Percentiles rank a stretch among this genome's conserved stretches.
phyloP scores from a whole-genome alignment of 1,140 invertebrate genomes.

The Calosoma granatense region DNA sequence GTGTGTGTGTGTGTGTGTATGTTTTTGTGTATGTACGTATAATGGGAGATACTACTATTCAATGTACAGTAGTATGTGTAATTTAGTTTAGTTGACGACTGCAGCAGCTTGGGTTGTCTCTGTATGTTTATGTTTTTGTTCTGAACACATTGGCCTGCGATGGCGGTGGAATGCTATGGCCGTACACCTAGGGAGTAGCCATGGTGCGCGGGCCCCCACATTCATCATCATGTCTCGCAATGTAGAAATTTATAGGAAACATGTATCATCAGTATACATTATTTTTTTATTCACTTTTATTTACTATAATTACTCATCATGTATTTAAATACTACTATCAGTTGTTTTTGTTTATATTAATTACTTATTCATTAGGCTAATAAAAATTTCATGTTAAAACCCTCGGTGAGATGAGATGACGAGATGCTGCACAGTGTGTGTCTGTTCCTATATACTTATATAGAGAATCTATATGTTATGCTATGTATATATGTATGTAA shows the following conservation, averaged over 20 bases:
- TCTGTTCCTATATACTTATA: too few relatives aligned
- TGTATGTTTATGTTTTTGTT: too few relatives aligned
- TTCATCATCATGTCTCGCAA: too few relatives aligned
- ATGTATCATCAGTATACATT: slow-evolving; percentile 2
- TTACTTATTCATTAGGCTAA: not conserved
- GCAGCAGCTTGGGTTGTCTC: too few relatives aligned
- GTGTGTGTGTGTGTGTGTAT: too few relatives aligned
- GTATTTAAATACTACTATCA: slow-evolving; percentile 8
- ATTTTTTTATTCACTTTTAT: not conserved
- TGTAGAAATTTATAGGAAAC: slow-evolving; percentile 6
- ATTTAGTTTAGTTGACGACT: too few relatives aligned
- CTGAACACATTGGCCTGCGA: slow-evolving; percentile 3
- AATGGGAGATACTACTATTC: not conserved
- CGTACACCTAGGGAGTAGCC: too few relatives aligned
- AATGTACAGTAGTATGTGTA: not conserved
- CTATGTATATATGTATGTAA: too few relatives aligned
- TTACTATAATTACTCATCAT: slow-evolving; percentile 7
- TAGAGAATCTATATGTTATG: too few relatives aligned
- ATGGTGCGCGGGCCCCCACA: too few relatives aligned
- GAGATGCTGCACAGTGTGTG: slow-evolving; percentile 1
- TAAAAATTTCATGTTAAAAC: slow-evolving; percentile 1
- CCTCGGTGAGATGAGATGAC: not conserved
- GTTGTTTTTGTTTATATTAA: not conserved
- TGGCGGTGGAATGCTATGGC: not conserved
- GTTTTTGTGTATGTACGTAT: too few relatives aligned